Base-by-base conservation (phyloP, 2,113 vertebrate genomes). In the Origma solitaria region DNA sequence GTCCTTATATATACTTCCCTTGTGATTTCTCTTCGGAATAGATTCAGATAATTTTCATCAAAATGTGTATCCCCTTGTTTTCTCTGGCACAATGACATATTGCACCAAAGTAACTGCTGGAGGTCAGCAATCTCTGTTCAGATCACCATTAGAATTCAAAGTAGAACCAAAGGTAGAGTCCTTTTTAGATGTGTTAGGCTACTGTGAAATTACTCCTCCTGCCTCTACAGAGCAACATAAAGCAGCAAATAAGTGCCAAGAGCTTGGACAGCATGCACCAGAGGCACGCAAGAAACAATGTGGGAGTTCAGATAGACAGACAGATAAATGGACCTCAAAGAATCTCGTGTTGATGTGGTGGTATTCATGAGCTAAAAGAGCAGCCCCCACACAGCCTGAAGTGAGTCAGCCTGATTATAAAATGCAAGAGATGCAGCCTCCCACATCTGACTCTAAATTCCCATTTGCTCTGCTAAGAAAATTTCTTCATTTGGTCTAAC, bases 371-470 rank as follows among this genome's bases (percentile, higher is more conserved):
- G 81, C 97, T 97, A 86, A 96, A 96, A 96, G 88, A 97, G 88
- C 96, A 97, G 94, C 96, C 95, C 96, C 94, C 96, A 97, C 96
- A 96, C 84, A 96, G 97, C 93, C 92, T 97, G 90, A 97, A 98
- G 91, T 97, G 97, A 98, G 96, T 98, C 98, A 98, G 97, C 89
- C 96, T 97, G 97, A 97, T 97, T 97, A 98, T 97, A 97, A 98
- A 97, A 98, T 96, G 96, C 96, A 96, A 97, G 92, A 87, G 94
- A 90, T 96, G 93, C 94, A 97, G 94, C 98, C 97, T 97, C 96
- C 97, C 95, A 98, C 97, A 97, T 96, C 88, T 97, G 96, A 98
- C 93, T 96, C 93, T 95, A 95, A 94, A 94, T 83, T 93, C 90
- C 75, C 68, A 85, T 95, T 96, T 11, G 45, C 64, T 95, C 66